These are phyloP conservation scores for Aelia acuminata DNA, from an alignment of 2,888 invertebrate genomes.

Conservation along the genomic window DNA sequence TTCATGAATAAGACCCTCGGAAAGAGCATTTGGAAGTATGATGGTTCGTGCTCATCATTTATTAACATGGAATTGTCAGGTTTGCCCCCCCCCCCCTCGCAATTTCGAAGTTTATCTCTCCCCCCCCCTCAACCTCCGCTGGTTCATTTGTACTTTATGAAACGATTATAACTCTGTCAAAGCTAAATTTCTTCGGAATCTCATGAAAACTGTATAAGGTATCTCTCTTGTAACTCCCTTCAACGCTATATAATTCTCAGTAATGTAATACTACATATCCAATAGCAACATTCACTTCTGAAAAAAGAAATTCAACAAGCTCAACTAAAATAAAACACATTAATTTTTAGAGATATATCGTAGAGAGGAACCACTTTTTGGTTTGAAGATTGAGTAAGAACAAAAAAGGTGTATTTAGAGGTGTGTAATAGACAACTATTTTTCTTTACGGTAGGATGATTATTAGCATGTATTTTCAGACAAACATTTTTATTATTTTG, in stretches of 20 bases:
- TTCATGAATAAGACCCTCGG: background rate
- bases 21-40: slow-evolving; percentile 4
- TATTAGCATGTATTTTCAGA: no score
- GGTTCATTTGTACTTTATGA: slow-evolving; percentile 31
- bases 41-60: slow-evolving; percentile 6
- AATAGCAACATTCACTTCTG: no score
- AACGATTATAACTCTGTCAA: slow-evolving; percentile 34
- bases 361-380: no score
- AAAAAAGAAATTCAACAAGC: no score
- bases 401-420: no score
- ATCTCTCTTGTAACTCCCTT: background rate
- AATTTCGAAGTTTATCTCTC: background rate
- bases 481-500: no score
- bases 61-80: slow-evolving; percentile 15
- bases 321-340: no score
- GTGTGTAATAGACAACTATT: no score
- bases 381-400: no score
- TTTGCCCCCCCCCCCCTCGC: background rate
- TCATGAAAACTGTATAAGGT: slow-evolving; percentile 6
- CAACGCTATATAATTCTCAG: background rate
- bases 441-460: no score
- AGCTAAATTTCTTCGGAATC: background rate
- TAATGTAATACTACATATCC: no score
- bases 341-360: no score
- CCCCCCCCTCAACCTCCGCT: background rate